Percentiles rank a stretch among this genome's conserved stretches.
phyloP scores from a whole-genome alignment of 1,140 invertebrate species.

The Bursaphelenchus mucronatus region DNA sequence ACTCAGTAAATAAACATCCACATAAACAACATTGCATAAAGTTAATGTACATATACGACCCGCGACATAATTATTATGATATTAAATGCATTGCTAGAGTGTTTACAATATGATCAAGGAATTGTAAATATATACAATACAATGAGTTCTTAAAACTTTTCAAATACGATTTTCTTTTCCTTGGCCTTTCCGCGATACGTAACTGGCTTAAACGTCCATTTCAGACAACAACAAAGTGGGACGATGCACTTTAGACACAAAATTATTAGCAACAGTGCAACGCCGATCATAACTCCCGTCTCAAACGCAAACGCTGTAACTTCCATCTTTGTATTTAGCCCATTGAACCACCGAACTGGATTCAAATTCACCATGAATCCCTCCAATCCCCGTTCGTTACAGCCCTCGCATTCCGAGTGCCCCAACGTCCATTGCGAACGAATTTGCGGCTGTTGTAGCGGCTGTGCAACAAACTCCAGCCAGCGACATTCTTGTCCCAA shows the following conservation, averaged over 20 bases:
- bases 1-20: no score
- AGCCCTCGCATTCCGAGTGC: constrained; percentile 8
- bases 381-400: constrained; percentile 13
- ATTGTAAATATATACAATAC: no score
- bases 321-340: constrained; percentile 10
- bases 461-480: not conserved
- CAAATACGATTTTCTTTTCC: not conserved
- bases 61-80: no score
- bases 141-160: constrained; percentile 31
- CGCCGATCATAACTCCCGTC: not conserved
- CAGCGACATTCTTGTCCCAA: constrained; percentile 1
- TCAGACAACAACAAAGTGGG: constrained; percentile 12
- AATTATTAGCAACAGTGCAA: not conserved
- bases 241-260: constrained; percentile 13
- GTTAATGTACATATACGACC: no score
- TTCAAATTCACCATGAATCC: constrained; percentile 20
- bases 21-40: no score
- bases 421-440: constrained; percentile 5
- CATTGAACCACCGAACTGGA: constrained; percentile 13
- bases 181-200: not conserved
- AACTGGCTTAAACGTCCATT: constrained; percentile 4
- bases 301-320: constrained; percentile 6
- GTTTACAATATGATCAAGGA: no score
- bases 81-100: no score
- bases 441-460: not conserved